Conservation (phyloP, 1,140 invertebrate genomes). For the Ptiloglossa arizonensis region DNA sequence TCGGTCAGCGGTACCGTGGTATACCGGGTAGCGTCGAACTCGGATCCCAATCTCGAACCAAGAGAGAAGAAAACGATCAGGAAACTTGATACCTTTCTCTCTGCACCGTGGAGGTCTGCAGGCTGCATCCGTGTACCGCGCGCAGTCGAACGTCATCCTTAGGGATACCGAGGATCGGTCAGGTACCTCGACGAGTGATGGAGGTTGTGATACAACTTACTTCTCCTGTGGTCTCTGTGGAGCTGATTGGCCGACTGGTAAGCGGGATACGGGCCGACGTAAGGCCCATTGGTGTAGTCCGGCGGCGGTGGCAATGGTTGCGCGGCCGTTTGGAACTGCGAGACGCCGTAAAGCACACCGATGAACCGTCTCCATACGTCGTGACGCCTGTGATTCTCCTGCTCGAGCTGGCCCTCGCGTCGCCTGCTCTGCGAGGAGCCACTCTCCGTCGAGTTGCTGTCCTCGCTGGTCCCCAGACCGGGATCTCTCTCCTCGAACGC, state of each 20-base stretch:
- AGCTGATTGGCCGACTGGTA: slow-evolving; percentile 33
- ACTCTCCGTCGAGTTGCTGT: slow-evolving; percentile 79
- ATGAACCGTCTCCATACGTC: slow-evolving; percentile 87
- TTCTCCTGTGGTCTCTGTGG: slow-evolving; percentile 69
- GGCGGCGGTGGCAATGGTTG: slow-evolving; percentile 60
- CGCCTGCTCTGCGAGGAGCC: slow-evolving; percentile 84
- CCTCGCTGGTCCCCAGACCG: slow-evolving; percentile 90
- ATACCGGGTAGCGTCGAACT: too few relatives aligned
- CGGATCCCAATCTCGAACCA: too few relatives aligned
- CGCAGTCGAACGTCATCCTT: too few relatives aligned
- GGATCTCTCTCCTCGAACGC: slow-evolving; percentile 89
- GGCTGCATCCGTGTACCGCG: background rate
- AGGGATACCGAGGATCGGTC: slow-evolving; percentile 72
- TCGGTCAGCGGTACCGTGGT: too few relatives aligned
- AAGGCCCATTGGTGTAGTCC: slow-evolving; percentile 75
- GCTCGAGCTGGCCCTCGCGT: slow-evolving; percentile 88
- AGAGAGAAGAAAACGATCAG: background rate
- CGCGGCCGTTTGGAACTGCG: slow-evolving; percentile 82
- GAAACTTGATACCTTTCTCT: background rate
- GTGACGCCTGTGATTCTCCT: slow-evolving; percentile 82
- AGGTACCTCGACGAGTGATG: slow-evolving; percentile 71
- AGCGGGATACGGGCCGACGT: slow-evolving; percentile 23
- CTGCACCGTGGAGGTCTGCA: too few relatives aligned
- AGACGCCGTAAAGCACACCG: slow-evolving; percentile 81
- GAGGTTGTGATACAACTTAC: slow-evolving; percentile 74